Base-by-base conservation (phyloP, 2,888 invertebrate genomes). In the Eueremaeus valkanovi region DNA sequence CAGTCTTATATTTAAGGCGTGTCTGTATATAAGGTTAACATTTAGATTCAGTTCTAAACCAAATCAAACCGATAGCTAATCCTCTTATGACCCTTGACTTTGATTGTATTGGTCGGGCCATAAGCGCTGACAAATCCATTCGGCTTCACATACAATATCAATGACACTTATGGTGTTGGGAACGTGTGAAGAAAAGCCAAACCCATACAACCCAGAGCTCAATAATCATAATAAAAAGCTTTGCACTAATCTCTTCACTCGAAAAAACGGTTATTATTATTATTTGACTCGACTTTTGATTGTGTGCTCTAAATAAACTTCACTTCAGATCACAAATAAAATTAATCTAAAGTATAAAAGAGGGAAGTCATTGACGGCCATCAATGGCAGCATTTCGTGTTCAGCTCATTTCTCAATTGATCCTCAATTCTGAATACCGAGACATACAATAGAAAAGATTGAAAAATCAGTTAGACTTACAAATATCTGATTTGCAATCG, bases 381-480 rank as follows among this genome's bases (percentile, higher is more conserved):
- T 66, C 66, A 66, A 36, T 66, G 6, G 31, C 33, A 33, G 40
- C 66, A 66, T 40, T 66, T 66, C 36, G 36, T 66, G 36, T 66
- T 36, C 40, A 24, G 13, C 36, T 40, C 33, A 66, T 66, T 66
- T 66, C 66, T n/a, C 33, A 66, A 66, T 36, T 66, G 66, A 66
- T 66, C 66, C 66, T 40, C 36, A 66, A 2, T 63, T 66, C 66
- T 66, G 66, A 3, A 66, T 16, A 31, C 36, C 36, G 9, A 11
- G 40, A 3, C 36, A n/a, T 1, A 40, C 66, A 66, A 61, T 29
- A 61, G 61, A 29, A 9, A 61, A 61, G 36, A 66, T 66, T 66
- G 36, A 66, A 66, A 66, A 66, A 66, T 66, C 66, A 66, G 66
- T 66, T 66, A 66, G 66, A 33, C 9, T 66, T 66, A 66, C 66